phyloP scores from a whole-genome alignment of 2,888 invertebrate genomes.

The Plagodis dolabraria region DNA sequence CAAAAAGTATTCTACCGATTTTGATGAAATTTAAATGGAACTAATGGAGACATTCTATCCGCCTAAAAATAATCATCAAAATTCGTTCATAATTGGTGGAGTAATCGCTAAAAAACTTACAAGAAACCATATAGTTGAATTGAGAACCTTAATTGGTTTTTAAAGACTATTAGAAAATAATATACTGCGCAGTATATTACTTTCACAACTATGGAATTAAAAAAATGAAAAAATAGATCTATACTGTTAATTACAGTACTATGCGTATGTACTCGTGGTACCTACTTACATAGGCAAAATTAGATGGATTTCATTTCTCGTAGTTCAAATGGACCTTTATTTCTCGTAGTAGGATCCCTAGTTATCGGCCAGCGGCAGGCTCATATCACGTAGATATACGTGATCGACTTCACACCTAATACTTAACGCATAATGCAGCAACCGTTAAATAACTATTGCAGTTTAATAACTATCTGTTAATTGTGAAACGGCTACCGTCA shows the following conservation, averaged over 20 bases:
- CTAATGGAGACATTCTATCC: too few relatives aligned
- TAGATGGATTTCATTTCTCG: too few relatives aligned
- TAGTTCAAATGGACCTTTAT: not conserved
- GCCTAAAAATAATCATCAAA: too few relatives aligned
- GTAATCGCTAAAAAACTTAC: not conserved
- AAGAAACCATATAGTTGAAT: not conserved
- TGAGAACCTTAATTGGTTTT: not conserved
- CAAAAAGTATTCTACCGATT: too few relatives aligned
- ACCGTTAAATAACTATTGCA: slow-evolving; percentile 12
- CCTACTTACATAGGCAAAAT: too few relatives aligned
- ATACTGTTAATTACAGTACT: too few relatives aligned
- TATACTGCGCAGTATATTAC: too few relatives aligned
- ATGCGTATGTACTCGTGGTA: too few relatives aligned
- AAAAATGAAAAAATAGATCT: too few relatives aligned
- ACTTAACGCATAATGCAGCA: slow-evolving; percentile 13
- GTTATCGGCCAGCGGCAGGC: not conserved
- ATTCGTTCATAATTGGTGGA: not conserved
- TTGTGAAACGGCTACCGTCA: slow-evolving; percentile 1
- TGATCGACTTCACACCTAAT: slow-evolving; percentile 43
- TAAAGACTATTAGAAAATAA: not conserved
- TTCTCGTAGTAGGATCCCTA: not conserved
- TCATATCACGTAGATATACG: slow-evolving; percentile 31
- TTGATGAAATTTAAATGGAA: too few relatives aligned
- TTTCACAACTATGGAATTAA: too few relatives aligned
- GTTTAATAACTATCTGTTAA: slow-evolving; percentile 13